Evolutionary conservation across 1,140 invertebrate species (phyloP).

Genomic region (Nixonia krombeini): DNA sequence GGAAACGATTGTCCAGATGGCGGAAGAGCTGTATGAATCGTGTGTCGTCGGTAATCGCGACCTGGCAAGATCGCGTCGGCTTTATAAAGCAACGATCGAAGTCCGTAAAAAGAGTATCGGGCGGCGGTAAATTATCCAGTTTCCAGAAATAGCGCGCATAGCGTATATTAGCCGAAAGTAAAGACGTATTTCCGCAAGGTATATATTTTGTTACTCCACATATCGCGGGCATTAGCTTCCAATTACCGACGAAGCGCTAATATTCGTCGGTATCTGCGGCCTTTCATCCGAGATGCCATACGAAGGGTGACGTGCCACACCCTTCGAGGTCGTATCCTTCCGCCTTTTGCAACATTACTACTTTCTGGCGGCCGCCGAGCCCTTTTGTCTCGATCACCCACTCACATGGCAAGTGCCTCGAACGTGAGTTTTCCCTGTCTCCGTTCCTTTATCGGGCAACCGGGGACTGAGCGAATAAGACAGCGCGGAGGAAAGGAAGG

Average conservation of each 20-base stretch:
- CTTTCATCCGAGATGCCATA: constrained; percentile 53
- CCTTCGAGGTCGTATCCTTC: constrained; percentile 55
- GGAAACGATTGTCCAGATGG: no score
- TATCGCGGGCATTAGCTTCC: constrained; percentile 44
- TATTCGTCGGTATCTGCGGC: constrained; percentile 55
- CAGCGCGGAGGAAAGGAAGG: constrained; percentile 16
- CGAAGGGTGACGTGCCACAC: constrained; percentile 55
- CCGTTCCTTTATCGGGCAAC: constrained; percentile 47
- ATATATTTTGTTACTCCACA: constrained; percentile 39
- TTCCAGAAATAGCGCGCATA: neutral
- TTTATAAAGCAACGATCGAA: no score
- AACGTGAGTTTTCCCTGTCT: constrained; percentile 47
- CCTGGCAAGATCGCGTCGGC: no score
- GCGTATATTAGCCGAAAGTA: neutral
- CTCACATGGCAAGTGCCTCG: constrained; percentile 50
- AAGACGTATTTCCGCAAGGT: constrained; percentile 22
- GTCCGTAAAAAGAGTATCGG: no score
- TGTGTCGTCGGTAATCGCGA: no score
- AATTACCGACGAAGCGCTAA: constrained; percentile 53
- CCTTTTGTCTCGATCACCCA: constrained; percentile 55
- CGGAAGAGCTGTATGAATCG: no score
- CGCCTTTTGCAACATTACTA: constrained; percentile 51
- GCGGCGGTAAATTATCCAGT: constrained; percentile 1
- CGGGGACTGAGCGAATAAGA: constrained; percentile 30
- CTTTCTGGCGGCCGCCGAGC: constrained; percentile 48